These are phyloP conservation scores for Rhogogaster chlorosoma DNA, from an alignment of 2,888 invertebrate genomes.

Conservation along the genomic window DNA sequence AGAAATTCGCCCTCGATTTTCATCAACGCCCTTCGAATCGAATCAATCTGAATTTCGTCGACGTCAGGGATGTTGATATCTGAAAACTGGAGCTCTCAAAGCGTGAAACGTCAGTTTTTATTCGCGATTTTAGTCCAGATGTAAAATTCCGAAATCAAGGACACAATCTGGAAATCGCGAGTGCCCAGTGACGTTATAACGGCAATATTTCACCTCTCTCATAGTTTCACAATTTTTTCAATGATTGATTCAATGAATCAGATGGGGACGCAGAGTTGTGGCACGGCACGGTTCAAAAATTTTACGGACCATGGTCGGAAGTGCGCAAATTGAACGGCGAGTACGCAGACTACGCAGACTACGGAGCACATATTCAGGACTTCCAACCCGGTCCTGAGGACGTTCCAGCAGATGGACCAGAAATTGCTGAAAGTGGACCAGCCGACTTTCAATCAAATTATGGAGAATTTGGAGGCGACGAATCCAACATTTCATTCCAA, in stretches of 20 bases:
- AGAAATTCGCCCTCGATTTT: slow-evolving; percentile 5
- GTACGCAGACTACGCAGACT: slow-evolving; percentile 62
- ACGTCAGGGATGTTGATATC: not conserved
- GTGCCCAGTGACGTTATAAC: not conserved
- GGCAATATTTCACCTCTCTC: not conserved
- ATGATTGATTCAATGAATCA: not conserved
- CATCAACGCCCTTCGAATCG: not conserved
- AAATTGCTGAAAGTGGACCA: not conserved
- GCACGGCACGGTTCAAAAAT: not conserved
- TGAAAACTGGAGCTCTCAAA: not conserved
- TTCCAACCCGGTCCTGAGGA: slow-evolving; percentile 51
- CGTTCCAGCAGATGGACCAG: slow-evolving; percentile 45
- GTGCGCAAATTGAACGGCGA: slow-evolving; percentile 61
- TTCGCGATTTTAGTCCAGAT: not conserved
- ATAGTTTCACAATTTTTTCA: not conserved
- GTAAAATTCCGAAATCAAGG: not conserved
- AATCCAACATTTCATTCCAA: not conserved
- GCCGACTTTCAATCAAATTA: slow-evolving; percentile 52
- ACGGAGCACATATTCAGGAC: slow-evolving; percentile 58
- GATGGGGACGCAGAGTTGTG: slow-evolving; percentile 8
- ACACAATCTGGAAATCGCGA: not conserved
- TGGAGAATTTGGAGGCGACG: not conserved
- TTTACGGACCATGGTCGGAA: slow-evolving; percentile 58
- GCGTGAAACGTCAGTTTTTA: not conserved
- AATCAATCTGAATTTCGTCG: not conserved